phyloP scores from a whole-genome alignment of 2,113 vertebrate genomes.

The Nyctibius bracteatus region DNA sequence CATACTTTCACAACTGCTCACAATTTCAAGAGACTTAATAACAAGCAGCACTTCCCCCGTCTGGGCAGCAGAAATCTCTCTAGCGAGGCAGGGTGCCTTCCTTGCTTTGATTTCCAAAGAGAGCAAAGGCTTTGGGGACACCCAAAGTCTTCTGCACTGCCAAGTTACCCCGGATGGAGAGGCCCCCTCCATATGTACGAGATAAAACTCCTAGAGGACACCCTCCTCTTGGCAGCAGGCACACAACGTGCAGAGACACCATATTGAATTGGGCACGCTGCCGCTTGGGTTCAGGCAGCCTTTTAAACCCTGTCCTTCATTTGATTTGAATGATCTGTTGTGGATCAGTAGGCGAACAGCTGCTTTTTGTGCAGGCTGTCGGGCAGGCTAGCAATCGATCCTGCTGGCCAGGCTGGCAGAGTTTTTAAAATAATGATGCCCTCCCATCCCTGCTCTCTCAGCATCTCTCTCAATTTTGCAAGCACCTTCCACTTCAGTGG shows the following conservation, averaged over 20 bases:
- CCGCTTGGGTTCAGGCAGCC: rapidly evolving
- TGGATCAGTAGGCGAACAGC: background rate
- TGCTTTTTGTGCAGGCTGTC: background rate
- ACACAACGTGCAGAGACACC: rapidly evolving
- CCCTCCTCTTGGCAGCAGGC: background rate
- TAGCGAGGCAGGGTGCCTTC: slow-evolving; percentile 44
- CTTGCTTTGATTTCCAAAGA: slow-evolving; percentile 49
- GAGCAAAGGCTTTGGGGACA: slow-evolving; percentile 4
- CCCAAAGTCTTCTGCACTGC: background rate
- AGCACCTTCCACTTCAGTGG: background rate
- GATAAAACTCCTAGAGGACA: background rate
- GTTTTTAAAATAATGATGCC: background rate
- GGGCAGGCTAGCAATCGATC: background rate
- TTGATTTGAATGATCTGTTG: background rate
- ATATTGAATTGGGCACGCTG: background rate
- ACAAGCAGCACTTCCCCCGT: slow-evolving; percentile 44
- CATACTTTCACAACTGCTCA: slow-evolving; percentile 30
- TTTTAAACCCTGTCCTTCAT: background rate
- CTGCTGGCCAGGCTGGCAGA: background rate
- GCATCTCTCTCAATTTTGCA: background rate
- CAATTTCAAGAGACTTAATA: slow-evolving; percentile 37
- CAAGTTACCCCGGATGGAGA: background rate
- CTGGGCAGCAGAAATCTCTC: slow-evolving; percentile 46
- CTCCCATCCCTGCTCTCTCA: background rate
- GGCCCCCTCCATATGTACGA: background rate